Conservation (phyloP, 2,888 invertebrate genomes). For the Muschampia plurimacula region DNA sequence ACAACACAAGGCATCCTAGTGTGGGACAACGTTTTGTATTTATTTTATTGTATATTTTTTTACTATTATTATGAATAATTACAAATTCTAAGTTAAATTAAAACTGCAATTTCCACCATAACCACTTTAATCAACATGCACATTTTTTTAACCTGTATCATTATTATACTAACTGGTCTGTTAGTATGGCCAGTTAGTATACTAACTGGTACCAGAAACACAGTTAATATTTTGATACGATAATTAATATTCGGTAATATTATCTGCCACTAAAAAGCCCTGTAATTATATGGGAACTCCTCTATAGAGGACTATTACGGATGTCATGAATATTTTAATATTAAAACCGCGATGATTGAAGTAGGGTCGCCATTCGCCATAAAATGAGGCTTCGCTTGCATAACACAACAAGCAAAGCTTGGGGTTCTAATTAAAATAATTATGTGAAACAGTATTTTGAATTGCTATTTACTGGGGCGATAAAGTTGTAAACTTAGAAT, state of each 20-base stretch:
- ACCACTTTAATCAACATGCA: too few species aligned
- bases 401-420: not conserved
- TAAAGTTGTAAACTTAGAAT: not conserved
- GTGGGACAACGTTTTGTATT: too few species aligned
- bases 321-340: slow-evolving; percentile 64
- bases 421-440: slow-evolving; percentile 11
- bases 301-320: slow-evolving; percentile 54
- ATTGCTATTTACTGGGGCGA: not conserved
- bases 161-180: not conserved
- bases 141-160: not conserved
- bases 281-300: slow-evolving; percentile 64
- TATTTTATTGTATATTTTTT: too few species aligned
- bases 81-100: too few species aligned
- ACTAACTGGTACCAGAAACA: not conserved
- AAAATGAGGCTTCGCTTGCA: too few species aligned
- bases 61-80: too few species aligned
- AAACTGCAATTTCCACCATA: too few species aligned
- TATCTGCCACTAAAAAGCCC: slow-evolving; percentile 65
- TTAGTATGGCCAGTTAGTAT: too few species aligned
- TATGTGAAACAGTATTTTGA: not conserved
- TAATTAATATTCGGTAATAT: slow-evolving; percentile 64
- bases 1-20: too few species aligned
- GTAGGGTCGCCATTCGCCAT: slow-evolving; percentile 7
- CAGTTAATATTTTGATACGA: slow-evolving; percentile 39
- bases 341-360: slow-evolving; percentile 46